Evolutionary conservation across 2,113 vertebrate species (phyloP), one percentile per base, ranked within the genome.

Genomic region (Bettongia penicillata): DNA sequence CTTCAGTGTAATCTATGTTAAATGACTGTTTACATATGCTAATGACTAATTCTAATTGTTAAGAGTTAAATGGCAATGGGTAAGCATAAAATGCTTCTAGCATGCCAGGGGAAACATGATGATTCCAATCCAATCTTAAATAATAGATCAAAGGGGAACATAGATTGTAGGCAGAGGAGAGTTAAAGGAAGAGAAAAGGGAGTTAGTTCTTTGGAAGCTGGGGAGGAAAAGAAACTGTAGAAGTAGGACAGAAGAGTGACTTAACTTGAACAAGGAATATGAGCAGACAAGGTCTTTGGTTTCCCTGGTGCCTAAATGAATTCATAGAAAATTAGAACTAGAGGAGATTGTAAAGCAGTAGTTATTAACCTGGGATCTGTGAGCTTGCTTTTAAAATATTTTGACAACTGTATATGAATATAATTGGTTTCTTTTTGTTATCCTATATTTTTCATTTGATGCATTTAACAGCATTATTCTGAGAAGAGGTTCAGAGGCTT

Each of bases 181-280:
- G 61, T 37, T 68, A 68, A 68, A 68, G 61, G 61, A 68, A 68
- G 61, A 68, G 4, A 68, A 68, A 68, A 68, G 61, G 31, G 31
- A 68, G 61, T 61, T 61, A 11, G 55, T 68, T 37, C 12, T 68
- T 37, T 68, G 90, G 84, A 93, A 51, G 93, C 77, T 91, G 3
- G 31, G 91, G 89, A 91, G 48, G 53, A 96, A 51, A 47, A 57
- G 94, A 96, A 61, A 16, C 48, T 94, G 51, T 4, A 91, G 26
- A 43, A 90, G 7, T 93, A 25, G 37, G 84, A 37, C 68, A 51
- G 24, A 68, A 37, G 61, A 68, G 12, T 1, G 31, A 68, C 31
- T 68, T 68, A 37, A 26, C 61, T 68, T 68, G 14, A 68, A 68
- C 11, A 37, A 68, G 31, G 61, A 68, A 68, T 68, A 68, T 37